These are phyloP conservation scores for Aromia moschata DNA, from an alignment of 2,888 invertebrate genomes.

Conservation along the genomic window DNA sequence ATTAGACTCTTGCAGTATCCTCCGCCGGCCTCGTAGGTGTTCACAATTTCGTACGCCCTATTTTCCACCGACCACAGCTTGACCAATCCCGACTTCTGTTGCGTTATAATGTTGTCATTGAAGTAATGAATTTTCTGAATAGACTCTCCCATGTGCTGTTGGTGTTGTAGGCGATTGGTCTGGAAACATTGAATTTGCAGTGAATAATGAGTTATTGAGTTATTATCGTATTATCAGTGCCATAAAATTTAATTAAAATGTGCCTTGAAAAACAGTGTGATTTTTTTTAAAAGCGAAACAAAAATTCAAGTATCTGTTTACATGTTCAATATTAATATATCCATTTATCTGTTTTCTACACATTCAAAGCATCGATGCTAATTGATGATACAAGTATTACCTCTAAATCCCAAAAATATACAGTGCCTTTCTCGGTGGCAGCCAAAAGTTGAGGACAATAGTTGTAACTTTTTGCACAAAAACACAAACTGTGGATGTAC, in stretches of 20 bases:
- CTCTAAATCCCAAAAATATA: constrained; percentile 83
- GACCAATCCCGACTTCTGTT: constrained; percentile 77
- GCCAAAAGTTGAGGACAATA: constrained; percentile 72
- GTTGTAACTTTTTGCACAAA: constrained; percentile 68
- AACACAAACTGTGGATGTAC: constrained; percentile 76
- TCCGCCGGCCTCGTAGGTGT: constrained; percentile 69
- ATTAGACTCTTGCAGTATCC: constrained; percentile 78
- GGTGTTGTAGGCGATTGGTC: constrained; percentile 76
- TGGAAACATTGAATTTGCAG: too few species aligned
- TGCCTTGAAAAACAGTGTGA: too few species aligned
- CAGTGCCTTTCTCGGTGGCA: constrained; percentile 77
- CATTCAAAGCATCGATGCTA: too few species aligned
- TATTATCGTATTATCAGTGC: too few species aligned
- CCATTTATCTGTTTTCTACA: too few species aligned
- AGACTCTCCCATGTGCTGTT: constrained; percentile 72
- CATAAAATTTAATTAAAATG: too few species aligned
- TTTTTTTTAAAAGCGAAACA: too few species aligned
- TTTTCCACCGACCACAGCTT: constrained; percentile 72
- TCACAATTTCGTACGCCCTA: constrained; percentile 69
- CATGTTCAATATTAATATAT: too few species aligned
- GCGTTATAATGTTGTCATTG: constrained; percentile 72
- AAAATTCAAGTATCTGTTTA: too few species aligned
- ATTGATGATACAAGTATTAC: too few species aligned
- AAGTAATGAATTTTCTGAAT: constrained; percentile 72
- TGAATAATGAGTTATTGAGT: too few species aligned